Evolutionary conservation across 2,113 vertebrate species (phyloP), one percentile per base, ranked within the genome.

Genomic region (Geococcyx californianus): DNA sequence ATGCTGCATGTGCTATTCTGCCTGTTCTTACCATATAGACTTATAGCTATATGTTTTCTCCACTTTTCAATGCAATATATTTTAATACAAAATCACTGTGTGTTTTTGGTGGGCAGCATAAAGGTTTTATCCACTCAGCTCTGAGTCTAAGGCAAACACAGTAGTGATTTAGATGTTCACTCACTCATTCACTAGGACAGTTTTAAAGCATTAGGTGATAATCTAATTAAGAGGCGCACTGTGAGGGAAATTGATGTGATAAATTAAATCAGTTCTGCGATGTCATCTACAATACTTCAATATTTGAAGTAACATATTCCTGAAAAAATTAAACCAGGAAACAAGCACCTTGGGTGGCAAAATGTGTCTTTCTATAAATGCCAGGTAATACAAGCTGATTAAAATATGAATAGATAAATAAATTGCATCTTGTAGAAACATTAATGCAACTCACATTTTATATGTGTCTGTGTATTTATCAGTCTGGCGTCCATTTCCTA

Each of bases 201-300:
- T 68, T 97, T 94, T 92, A 95, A 96, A 84, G 85, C 76, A 86
- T 44, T 68, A 84, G 69, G 92, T 95, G 92, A 91, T 93, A 95
- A 85, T 56, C 44, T 89, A 86, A 95, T 62, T 63, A 88, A 94
- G 84, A 95, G 52, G 66, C 52, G 81, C 33, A n/a, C 64, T 31
- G 16, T n/a, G 54, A 89, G 44, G 34, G 64, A 95, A 95, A 89
- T 72, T 60, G 60, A 95, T 93, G 88, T 87, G 85, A 93, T 92
- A 93, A 95, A 90, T 92, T 92, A 77, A 88, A 93, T 56, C 68
- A 40, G 36, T 74, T 84, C 82, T 87, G 38, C 36, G 34, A 67
- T 84, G 54, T 87, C 76, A 90, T 33, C 83, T 87, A 75, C 33
- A 78, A 47, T 52, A 78, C 33, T 74, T 95, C 67, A 90, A 64